Base-by-base conservation (phyloP, 2,113 vertebrate genomes). In the Tamias sibiricus region DNA sequence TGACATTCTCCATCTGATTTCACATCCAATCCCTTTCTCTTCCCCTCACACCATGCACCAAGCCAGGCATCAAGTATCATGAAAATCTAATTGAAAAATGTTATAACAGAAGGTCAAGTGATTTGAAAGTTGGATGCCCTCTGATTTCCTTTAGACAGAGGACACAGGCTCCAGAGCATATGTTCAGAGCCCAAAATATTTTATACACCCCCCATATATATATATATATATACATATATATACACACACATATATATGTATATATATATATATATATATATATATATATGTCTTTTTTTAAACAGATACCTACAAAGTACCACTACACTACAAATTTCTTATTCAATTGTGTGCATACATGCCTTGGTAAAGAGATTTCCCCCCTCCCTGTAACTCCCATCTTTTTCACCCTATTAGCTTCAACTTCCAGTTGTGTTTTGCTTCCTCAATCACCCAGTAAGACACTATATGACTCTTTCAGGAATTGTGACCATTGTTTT, bases 101-200 rank as follows among this genome's bases (percentile, higher is more conserved):
- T 40, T 35, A 35, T 75, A 90, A 87, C 24, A 76, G 20, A 57
- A 52, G 52, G 26, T 71, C 0, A 12, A 8, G 35, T 54, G 30
- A 57, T 59, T 69, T 75, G 40, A 89, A 91, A 91, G 11, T 28
- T 47, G 22, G 11, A 40, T 93, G 17, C 17, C 69, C 59, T 52
- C 24, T 80, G 64, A 90, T 77, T 95, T 97, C 71, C 82, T 82
- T 85, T 68, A 37, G 37, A 91, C 42, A 13, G 4, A 72, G 80
- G 75, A 49, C 35, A 54, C n/a, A 80, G 69, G 26, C 62, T 90
- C 72, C 44, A 87, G n/a, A 82, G n/a, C 28, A 80, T 90, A 83
- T 83, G 87, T 95, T 92, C 54, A 72, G 59, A 80, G 72, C 40
- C 7, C 54, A n/a, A n/a, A n/a, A n/a, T n/a, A n/a, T n/a, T n/a